Percentiles rank a stretch among this genome's conserved stretches.
phyloP scores from a whole-genome alignment of 2,113 vertebrate genomes.

The Paralichthys olivaceus region DNA sequence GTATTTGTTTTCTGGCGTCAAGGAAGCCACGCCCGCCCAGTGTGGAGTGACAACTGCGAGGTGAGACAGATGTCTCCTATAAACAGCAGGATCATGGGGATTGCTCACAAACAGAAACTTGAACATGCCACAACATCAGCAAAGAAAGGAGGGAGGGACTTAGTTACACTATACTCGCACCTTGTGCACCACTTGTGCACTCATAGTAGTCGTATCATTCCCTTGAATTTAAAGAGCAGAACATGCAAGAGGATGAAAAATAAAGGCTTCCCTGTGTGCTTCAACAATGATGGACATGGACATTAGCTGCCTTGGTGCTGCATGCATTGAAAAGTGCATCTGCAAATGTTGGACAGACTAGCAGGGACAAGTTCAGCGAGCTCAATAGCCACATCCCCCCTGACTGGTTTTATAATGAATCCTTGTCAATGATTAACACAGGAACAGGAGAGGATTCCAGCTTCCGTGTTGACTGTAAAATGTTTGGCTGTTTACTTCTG shows the following conservation, averaged over 20 bases:
- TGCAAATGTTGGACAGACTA: constrained; percentile 49
- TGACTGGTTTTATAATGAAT: constrained; percentile 46
- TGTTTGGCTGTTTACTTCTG: too few relatives aligned
- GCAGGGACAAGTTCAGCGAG: constrained; percentile 64
- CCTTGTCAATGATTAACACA: constrained; percentile 65
- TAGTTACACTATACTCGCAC: background rate
- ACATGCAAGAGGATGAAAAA: constrained; percentile 36
- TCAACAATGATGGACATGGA: constrained; percentile 58
- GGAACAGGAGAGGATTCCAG: constrained; percentile 35
- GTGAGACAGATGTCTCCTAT: constrained; percentile 41
- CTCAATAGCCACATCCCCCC: constrained; percentile 56
- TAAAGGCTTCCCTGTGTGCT: constrained; percentile 10
- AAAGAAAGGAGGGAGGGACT: constrained; percentile 11
- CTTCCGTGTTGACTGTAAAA: constrained; percentile 30
- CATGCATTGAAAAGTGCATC: constrained; percentile 27
- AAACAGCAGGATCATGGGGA: constrained; percentile 59
- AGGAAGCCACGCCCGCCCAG: constrained; percentile 54
- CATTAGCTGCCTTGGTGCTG: constrained; percentile 48
- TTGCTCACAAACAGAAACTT: constrained; percentile 49
- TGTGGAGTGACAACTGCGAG: constrained; percentile 58
- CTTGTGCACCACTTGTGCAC: too few relatives aligned
- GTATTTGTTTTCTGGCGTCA: constrained; percentile 64
- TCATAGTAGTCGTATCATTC: constrained; percentile 42
- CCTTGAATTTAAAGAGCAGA: constrained; percentile 52
- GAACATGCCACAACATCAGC: constrained; percentile 17